phyloP scores from a whole-genome alignment of 2,888 invertebrate species.

The Dendrolimus houi region DNA sequence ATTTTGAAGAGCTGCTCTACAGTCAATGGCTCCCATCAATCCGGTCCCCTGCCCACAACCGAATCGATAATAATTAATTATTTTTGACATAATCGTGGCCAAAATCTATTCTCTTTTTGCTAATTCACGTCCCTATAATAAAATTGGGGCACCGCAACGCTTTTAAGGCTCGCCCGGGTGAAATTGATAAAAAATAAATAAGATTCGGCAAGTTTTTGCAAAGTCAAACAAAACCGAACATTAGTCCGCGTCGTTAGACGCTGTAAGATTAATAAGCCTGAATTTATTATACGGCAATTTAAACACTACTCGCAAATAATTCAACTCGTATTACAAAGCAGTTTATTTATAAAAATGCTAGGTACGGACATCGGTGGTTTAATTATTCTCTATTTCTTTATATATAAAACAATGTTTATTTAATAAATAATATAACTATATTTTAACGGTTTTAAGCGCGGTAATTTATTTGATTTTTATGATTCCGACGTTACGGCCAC shows the following conservation, averaged over 20 bases:
- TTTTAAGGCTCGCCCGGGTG: slow-evolving; percentile 60
- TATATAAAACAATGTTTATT: too few species aligned
- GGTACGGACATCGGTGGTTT: too few species aligned
- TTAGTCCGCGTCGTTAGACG: slow-evolving; percentile 39
- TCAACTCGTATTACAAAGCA: too few species aligned
- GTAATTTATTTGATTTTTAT: too few species aligned
- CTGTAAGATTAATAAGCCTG: slow-evolving; percentile 51
- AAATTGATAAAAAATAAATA: slow-evolving; percentile 76
- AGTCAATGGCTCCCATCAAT: slow-evolving; percentile 55
- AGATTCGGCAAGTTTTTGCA: slow-evolving; percentile 56
- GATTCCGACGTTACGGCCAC: too few species aligned
- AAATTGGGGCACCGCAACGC: slow-evolving; percentile 54
- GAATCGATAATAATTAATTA: slow-evolving; percentile 84
- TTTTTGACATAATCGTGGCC: slow-evolving; percentile 83
- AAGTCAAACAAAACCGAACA: slow-evolving; percentile 63
- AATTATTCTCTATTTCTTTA: too few species aligned
- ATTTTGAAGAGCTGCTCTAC: slow-evolving; percentile 61
- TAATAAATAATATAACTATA: too few species aligned
- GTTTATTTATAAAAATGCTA: too few species aligned
- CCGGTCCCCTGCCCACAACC: slow-evolving; percentile 55
- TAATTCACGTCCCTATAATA: slow-evolving; percentile 81
- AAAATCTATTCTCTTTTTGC: slow-evolving; percentile 81
- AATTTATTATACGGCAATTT: slow-evolving; percentile 6
- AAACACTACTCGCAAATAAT: too few species aligned
- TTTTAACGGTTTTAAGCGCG: too few species aligned